Evolutionary conservation across 2,888 invertebrate genomes (phyloP).

Genomic region (Zeuzera pyrina): DNA sequence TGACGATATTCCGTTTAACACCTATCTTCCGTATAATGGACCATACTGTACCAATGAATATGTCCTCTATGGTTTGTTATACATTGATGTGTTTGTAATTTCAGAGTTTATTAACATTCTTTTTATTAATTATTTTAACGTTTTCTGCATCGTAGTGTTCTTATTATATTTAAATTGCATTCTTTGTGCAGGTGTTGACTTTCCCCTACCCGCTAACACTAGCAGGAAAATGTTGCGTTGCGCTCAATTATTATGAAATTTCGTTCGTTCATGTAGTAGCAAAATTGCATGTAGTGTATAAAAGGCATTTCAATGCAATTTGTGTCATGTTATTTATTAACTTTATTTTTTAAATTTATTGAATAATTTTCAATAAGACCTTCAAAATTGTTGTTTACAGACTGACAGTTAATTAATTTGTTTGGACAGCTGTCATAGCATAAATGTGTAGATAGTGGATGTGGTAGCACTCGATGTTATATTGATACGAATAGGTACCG

Average conservation of each 20-base stretch:
- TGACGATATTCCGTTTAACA: constrained; percentile 32
- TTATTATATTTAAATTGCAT: constrained; percentile 60
- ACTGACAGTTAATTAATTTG: constrained; percentile 52
- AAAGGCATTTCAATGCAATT: constrained; percentile 44
- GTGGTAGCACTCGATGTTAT: constrained; percentile 49
- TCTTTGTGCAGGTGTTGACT: constrained; percentile 71
- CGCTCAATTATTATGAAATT: constrained; percentile 47
- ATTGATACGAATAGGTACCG: no score
- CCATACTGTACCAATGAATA: no score
- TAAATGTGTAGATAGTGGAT: constrained; percentile 58
- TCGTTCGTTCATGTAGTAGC: constrained; percentile 32
- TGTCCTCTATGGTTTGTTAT: constrained; percentile 41
- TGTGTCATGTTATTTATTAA: constrained; percentile 18
- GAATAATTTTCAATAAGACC: background rate
- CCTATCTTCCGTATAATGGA: constrained; percentile 32
- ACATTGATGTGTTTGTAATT: constrained; percentile 34
- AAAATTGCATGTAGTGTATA: constrained; percentile 55
- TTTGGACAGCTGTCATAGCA: constrained; percentile 48
- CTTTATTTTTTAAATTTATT: background rate
- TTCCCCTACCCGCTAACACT: constrained; percentile 69
- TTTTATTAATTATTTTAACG: constrained; percentile 43
- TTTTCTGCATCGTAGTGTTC: constrained; percentile 68
- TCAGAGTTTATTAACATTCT: constrained; percentile 52
- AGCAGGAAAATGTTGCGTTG: constrained; percentile 73
- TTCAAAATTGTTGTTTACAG: constrained; percentile 19